A percentile compares a stretch with the other conserved stretches of the same genome.
Evolutionary conservation across 2,888 invertebrate species (phyloP).

Genomic region (Drosophila pegasa): DNA sequence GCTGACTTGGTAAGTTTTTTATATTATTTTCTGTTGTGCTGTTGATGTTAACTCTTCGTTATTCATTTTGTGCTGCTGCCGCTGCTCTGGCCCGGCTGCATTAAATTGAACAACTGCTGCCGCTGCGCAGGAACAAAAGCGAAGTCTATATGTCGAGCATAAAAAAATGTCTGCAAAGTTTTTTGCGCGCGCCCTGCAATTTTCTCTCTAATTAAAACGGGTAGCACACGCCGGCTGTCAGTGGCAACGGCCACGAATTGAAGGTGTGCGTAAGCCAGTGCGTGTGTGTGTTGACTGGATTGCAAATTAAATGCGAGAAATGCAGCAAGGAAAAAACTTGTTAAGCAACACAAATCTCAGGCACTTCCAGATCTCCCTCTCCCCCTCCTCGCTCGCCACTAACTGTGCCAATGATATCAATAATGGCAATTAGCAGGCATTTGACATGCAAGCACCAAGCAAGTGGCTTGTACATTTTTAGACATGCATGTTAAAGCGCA

Average conservation of each 20-base stretch:
- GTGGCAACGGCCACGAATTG: constrained; percentile 4
- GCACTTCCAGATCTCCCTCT: neutral
- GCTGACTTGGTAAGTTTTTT: constrained; percentile 35
- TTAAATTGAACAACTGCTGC: constrained; percentile 63
- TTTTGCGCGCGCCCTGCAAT: constrained; percentile 51
- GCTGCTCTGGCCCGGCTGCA: constrained; percentile 18
- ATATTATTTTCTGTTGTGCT: neutral
- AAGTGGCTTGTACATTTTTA: constrained; percentile 16
- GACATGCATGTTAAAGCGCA: constrained; percentile 38
- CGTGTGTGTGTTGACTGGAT: constrained; percentile 5
- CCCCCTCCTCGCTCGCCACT: neutral
- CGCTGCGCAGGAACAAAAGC: constrained; percentile 37
- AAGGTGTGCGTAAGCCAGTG: neutral
- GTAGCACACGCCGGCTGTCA: constrained; percentile 51
- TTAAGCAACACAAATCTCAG: constrained; percentile 13
- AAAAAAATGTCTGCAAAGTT: constrained; percentile 58
- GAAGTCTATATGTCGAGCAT: neutral
- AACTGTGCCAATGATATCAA: constrained; percentile 3
- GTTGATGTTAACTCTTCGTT: neutral
- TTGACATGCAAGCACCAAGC: constrained; percentile 16
- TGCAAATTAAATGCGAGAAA: constrained; percentile 48
- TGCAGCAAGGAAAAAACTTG: constrained; percentile 21
- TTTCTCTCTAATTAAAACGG: constrained; percentile 54
- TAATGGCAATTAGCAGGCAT: constrained; percentile 26
- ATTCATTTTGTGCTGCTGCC: constrained; percentile 21